These are phyloP conservation scores for Rotaria socialis DNA, from an alignment of 2,888 invertebrate genomes.

Conservation along the genomic window DNA sequence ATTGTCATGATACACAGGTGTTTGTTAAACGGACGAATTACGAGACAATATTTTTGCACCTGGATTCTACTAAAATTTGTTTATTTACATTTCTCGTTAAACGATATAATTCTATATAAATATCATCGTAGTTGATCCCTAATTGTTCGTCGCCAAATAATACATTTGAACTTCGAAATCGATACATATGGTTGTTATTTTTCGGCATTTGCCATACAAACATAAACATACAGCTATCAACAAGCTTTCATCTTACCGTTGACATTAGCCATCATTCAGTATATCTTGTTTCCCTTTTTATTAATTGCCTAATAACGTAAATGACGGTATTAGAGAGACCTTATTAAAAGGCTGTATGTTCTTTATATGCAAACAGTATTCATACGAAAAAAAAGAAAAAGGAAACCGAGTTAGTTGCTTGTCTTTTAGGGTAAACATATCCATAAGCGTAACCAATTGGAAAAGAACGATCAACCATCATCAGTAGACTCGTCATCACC, in stretches of 20 bases:
- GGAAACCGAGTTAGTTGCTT: not conserved
- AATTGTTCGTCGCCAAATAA: not conserved
- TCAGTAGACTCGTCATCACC: not conserved
- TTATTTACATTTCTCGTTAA: not conserved
- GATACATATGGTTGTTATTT: not conserved
- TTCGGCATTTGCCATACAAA: not conserved
- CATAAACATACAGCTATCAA: not conserved
- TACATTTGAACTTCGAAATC: not conserved
- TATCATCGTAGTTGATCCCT: not conserved
- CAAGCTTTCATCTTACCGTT: not conserved
- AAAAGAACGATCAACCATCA: conserved; percentile 12
- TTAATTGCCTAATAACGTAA: not conserved
- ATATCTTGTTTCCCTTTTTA: not conserved
- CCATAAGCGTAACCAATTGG: not conserved
- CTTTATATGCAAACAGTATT: not conserved
- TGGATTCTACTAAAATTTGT: not conserved
- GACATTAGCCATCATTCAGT: not conserved
- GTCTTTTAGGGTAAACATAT: not conserved
- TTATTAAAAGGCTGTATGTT: not conserved
- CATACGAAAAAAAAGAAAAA: not conserved
- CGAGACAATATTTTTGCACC: not conserved
- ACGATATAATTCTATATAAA: not conserved
- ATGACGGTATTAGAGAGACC: not conserved
- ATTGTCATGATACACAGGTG: not conserved
- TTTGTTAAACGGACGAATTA: not conserved